phyloP scores from a whole-genome alignment of 2,113 vertebrate genomes.

The Hucho hucho region DNA sequence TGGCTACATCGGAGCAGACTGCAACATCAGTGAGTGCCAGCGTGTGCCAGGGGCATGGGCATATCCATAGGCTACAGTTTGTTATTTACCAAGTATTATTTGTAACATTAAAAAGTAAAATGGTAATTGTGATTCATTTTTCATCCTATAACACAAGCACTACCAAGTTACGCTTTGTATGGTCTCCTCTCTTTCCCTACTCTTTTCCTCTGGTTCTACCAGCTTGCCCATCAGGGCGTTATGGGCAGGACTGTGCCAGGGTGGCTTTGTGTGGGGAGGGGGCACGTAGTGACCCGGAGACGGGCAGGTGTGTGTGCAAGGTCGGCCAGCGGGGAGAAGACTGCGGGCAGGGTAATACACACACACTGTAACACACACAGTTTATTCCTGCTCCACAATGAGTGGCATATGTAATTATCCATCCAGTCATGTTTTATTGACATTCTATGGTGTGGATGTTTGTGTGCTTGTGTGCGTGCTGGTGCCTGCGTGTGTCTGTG shows the following conservation, averaged over 20 bases:
- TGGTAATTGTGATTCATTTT: neutral
- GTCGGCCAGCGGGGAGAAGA: slow-evolving; percentile 70
- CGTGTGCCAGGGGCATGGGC: no score
- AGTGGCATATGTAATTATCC: no score
- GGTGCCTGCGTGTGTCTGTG: no score
- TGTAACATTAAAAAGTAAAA: no score
- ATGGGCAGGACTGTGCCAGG: slow-evolving; percentile 73
- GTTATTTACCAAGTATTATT: no score
- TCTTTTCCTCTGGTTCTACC: slow-evolving; percentile 11
- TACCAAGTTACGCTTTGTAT: no score
- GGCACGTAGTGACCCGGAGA: slow-evolving; percentile 73
- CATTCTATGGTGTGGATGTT: neutral
- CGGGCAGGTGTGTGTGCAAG: slow-evolving; percentile 77
- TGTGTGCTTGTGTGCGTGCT: neutral
- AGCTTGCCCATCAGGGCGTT: slow-evolving; percentile 83
- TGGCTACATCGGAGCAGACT: slow-evolving; percentile 83
- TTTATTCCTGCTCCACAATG: neutral
- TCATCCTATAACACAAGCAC: no score
- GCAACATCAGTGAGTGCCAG: slow-evolving; percentile 77
- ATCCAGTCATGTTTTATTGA: no score
- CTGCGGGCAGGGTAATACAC: slow-evolving; percentile 75
- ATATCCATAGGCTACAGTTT: no score
- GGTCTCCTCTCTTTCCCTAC: no score
- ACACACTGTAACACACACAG: no score
- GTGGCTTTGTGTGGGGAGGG: slow-evolving; percentile 73